Evolutionary conservation across 2,888 invertebrate species (phyloP).

Genomic region (Kuschelorhynchus macadamiae): DNA sequence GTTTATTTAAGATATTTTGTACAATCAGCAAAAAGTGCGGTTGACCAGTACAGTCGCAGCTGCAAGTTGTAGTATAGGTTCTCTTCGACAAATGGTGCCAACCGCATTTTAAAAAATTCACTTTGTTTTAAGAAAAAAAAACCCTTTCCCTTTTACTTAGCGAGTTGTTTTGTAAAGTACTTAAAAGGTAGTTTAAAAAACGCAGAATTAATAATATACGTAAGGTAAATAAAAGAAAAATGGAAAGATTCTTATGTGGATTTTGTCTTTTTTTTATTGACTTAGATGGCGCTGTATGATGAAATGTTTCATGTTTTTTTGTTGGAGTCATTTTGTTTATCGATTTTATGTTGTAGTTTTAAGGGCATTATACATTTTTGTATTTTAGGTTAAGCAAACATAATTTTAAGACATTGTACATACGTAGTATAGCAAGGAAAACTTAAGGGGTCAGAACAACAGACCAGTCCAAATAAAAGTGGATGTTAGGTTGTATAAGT

Average conservation of each 20-base stretch:
- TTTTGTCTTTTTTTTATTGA: constrained; percentile 27
- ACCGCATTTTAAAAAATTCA: constrained; percentile 12
- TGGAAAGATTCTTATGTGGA: constrained; percentile 29
- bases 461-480: no score
- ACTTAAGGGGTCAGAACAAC: not conserved
- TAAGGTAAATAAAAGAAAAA: constrained; percentile 31
- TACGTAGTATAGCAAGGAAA: constrained; percentile 16
- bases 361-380: constrained; percentile 26
- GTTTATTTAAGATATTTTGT: constrained; percentile 37
- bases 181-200: constrained; percentile 46
- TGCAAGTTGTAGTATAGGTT: constrained; percentile 19
- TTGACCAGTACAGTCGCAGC: not conserved
- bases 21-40: constrained; percentile 27
- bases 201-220: constrained; percentile 42
- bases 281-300: constrained; percentile 29
- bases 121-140: constrained; percentile 14
- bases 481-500: no score
- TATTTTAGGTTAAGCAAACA: constrained; percentile 16
- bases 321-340: constrained; percentile 20
- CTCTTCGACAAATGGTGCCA: not conserved
- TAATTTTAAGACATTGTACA: constrained; percentile 21
- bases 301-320: not conserved
- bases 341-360: constrained; percentile 13
- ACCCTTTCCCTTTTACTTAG: constrained; percentile 27
- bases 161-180: constrained; percentile 50